Conservation (phyloP, 2,113 vertebrate species). For the Lophura nycthemera region DNA sequence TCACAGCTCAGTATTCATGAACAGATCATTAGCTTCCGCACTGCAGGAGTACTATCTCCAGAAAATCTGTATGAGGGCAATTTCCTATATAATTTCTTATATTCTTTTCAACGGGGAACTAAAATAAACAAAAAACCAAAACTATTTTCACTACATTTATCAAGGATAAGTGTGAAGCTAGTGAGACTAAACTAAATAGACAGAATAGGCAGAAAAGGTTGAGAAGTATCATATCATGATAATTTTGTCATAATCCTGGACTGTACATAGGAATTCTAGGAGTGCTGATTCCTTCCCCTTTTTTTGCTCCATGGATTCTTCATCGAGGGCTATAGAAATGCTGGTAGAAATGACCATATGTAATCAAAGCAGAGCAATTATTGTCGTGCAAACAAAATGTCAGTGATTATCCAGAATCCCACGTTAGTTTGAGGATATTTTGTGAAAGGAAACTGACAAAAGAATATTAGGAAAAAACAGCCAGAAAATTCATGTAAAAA, state of each 20-base stretch:
- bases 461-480: background rate
- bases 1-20: background rate
- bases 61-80: background rate
- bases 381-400: background rate
- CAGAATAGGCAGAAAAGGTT: background rate
- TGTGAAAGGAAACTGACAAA: background rate
- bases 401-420: fast-evolving
- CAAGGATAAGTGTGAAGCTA: background rate
- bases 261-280: background rate
- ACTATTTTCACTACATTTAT: background rate
- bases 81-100: background rate
- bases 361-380: background rate
- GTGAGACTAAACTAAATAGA: background rate
- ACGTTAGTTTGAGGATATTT: background rate
- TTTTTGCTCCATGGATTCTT: background rate
- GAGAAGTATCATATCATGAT: background rate
- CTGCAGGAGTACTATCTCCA: background rate
- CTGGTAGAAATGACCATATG: background rate
- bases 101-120: background rate
- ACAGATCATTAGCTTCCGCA: background rate
- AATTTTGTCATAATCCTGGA: background rate
- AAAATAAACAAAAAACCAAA: background rate
- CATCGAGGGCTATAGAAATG: background rate
- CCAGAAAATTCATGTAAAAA: background rate
- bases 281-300: background rate